Evolutionary conservation across 2,888 invertebrate genomes (phyloP).

Genomic region (Bombyx huttoni): DNA sequence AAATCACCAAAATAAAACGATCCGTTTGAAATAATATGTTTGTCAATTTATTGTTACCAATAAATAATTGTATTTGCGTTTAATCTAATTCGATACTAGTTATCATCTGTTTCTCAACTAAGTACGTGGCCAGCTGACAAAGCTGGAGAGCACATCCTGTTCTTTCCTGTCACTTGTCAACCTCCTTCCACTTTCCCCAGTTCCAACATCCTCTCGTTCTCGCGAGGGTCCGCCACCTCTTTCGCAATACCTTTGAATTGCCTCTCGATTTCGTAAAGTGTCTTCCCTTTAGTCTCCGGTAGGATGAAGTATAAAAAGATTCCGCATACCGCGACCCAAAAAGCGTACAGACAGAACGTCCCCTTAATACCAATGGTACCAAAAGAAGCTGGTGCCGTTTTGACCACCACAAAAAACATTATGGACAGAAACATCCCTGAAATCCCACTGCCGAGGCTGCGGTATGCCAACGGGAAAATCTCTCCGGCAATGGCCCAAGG

Average conservation of each 20-base stretch:
- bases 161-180: conserved; percentile 22
- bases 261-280: conserved; percentile 77
- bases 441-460: conserved; percentile 77
- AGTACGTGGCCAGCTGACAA: conserved; percentile 25
- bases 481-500: conserved; percentile 83
- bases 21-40: background rate
- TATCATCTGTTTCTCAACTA: conserved; percentile 11
- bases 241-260: conserved; percentile 47
- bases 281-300: conserved; percentile 79
- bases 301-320: conserved; percentile 71
- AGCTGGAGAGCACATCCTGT: conserved; percentile 40
- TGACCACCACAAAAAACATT: conserved; percentile 77
- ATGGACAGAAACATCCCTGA: conserved; percentile 75
- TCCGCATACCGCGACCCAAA: conserved; percentile 68
- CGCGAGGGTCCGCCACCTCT: conserved; percentile 17
- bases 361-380: conserved; percentile 65
- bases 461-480: conserved; percentile 74
- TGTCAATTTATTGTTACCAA: background rate
- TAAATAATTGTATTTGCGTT: too few relatives aligned
- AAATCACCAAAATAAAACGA: conserved; percentile 6
- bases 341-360: conserved; percentile 74
- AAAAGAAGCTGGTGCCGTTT: conserved; percentile 74
- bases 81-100: too few relatives aligned
- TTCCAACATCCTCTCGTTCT: conserved; percentile 51
- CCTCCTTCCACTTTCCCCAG: conserved; percentile 48